Percentiles rank a stretch among this genome's conserved stretches.
Evolutionary conservation across 1,140 invertebrate genomes (phyloP).

Genomic region (Zaprionus camerounensis): DNA sequence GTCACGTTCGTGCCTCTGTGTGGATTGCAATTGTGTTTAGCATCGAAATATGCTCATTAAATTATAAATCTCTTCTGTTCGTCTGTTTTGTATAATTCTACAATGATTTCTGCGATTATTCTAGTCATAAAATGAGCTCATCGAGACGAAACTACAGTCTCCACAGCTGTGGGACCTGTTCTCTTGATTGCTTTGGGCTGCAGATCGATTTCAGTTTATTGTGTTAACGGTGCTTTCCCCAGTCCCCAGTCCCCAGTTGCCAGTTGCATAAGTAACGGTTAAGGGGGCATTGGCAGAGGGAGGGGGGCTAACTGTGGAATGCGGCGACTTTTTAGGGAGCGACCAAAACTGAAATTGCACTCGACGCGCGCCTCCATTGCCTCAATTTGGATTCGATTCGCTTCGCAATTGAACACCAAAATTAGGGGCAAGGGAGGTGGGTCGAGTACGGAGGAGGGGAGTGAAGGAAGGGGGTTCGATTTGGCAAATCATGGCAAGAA

Average conservation of each 20-base stretch:
- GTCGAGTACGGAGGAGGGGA: neutral
- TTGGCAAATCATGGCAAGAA: slow-evolving; percentile 67
- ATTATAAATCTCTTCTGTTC: neutral
- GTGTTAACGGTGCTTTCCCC: slow-evolving; percentile 37
- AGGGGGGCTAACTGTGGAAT: neutral
- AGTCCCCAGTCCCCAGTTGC: slow-evolving; percentile 1
- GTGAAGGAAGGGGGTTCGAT: slow-evolving; percentile 3
- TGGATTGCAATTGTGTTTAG: neutral
- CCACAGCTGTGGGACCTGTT: slow-evolving; percentile 22
- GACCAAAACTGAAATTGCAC: slow-evolving; percentile 20
- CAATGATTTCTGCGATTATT: slow-evolving; percentile 1
- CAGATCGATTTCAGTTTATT: slow-evolving; percentile 42
- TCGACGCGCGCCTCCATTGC: slow-evolving; percentile 1
- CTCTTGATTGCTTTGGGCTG: slow-evolving; percentile 18
- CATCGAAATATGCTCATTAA: slow-evolving; percentile 25
- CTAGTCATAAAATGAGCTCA: slow-evolving; percentile 10
- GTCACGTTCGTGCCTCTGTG: neutral
- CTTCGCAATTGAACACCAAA: slow-evolving; percentile 28
- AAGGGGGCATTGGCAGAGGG: too few species aligned
- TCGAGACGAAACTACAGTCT: neutral
- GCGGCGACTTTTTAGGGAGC: slow-evolving; percentile 12
- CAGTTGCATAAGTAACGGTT: slow-evolving; percentile 40
- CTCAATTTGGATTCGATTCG: slow-evolving; percentile 28
- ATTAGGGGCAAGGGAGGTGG: neutral
- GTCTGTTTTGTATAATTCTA: neutral